Conservation (phyloP, 2,797 vertebrate species). For the Argya squamiceps region DNA sequence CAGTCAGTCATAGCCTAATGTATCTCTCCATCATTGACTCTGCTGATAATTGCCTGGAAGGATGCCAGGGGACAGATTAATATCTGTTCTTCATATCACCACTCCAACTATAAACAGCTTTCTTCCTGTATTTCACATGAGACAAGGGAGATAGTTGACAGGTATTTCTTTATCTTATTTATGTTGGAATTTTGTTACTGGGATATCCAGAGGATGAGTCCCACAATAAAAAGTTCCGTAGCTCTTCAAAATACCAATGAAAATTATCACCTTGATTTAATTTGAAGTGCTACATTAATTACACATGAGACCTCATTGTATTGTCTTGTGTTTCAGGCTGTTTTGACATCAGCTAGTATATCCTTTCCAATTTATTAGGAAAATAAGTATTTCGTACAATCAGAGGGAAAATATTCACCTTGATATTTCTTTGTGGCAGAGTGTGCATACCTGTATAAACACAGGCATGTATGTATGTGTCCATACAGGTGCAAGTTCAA, state of each 20-base stretch:
- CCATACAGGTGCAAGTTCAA: background rate
- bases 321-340: background rate
- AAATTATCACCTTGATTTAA: background rate
- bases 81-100: background rate
- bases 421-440: background rate
- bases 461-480: fast-evolving
- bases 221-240: background rate
- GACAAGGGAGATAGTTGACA: background rate
- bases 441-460: background rate
- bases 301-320: background rate
- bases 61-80: background rate
- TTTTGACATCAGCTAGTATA: background rate
- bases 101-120: background rate
- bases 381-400: background rate
- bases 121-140: background rate
- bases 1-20: background rate
- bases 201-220: background rate
- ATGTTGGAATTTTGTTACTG: background rate
- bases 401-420: background rate
- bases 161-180: background rate
- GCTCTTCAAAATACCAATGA: background rate
- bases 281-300: background rate
- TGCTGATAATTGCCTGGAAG: background rate
- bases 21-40: background rate
- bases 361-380: background rate